Evolutionary conservation across 1,140 invertebrate species (phyloP).

Genomic region (Lutraria rhynchaena): DNA sequence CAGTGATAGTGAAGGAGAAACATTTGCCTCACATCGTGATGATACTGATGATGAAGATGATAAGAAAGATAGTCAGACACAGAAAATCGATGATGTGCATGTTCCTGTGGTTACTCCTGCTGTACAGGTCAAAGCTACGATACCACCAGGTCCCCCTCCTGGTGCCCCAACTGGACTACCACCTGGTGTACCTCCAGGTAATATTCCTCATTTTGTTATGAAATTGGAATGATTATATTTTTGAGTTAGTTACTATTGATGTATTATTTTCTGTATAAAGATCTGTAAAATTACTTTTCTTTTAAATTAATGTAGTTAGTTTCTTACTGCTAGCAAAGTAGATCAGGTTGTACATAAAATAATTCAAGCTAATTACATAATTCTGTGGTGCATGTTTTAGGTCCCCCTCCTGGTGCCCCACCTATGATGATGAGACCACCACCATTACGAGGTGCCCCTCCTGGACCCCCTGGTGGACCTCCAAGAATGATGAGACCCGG

Average conservation of each 20-base stretch:
- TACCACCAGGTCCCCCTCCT: conserved; percentile 77
- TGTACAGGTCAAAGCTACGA: conserved; percentile 32
- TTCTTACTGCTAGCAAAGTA: too few species aligned
- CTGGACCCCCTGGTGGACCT: conserved; percentile 79
- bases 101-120: conserved; percentile 33
- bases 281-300: too few species aligned
- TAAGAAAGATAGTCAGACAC: conserved; percentile 85
- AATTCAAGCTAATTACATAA: too few species aligned
- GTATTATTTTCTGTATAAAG: too few species aligned
- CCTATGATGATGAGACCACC: conserved; percentile 65
- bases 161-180: conserved; percentile 67
- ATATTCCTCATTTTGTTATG: conserved; percentile 14
- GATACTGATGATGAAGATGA: conserved; percentile 65
- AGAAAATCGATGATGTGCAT: conserved; percentile 73
- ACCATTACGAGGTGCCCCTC: conserved; percentile 66
- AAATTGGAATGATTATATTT: too few species aligned
- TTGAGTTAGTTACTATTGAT: too few species aligned
- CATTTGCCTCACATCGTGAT: conserved; percentile 42
- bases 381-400: too few species aligned
- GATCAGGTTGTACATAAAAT: too few species aligned
- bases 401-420: conserved; percentile 78
- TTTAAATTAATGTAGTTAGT: too few species aligned
- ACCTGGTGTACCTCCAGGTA: conserved; percentile 76
- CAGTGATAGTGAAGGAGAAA: conserved; percentile 57
- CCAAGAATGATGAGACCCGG: conserved; percentile 84